Base-by-base conservation (phyloP, 2,888 invertebrate genomes). In the Sphecodes monilicornis region DNA sequence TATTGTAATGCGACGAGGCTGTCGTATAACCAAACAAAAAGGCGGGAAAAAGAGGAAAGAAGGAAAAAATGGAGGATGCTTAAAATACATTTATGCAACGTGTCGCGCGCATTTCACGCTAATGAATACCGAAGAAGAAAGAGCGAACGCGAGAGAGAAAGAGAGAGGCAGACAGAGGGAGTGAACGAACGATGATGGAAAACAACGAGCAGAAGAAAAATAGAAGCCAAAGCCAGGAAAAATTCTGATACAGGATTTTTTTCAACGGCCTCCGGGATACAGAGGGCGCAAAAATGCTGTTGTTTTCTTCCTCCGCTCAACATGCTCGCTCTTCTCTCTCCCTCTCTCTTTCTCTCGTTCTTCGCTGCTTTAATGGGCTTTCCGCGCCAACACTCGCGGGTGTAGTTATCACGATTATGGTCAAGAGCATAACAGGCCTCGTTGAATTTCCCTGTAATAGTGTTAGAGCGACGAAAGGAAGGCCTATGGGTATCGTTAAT, bases 381-480 rank as follows among this genome's bases (percentile, higher is more conserved):
- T 79, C 76, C 83, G 88, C 82, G 85, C 74, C 86, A 86, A 82
- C 82, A 86, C 87, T 89, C 78, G 86, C 79, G 66, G 75, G 80
- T 68, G 84, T 73, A 84, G 82, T 87, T 87, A 89, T 86, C 82
- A 66, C 78, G 82, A 85, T 86, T 86, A 86, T 77, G 71, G 57
- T 79, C 71, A 82, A 80, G 71, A 88, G 78, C 78, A 84, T 87
- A 89, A 82, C 76, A 85, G 71, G 60, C 77, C 70, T 76, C 82
- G 78, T 87, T 43, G 74, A 85, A 88, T 86, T 87, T 89, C 80
- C 72, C 70, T 69, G 84, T 80, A 69, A 87, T 72, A 84, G 70
- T 75, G 82, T 88, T 82, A 78, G 74, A 66, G 32, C 78, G 50
- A 39, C 54, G 68, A 71, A 68, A 74, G 80, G 71, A 80, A 77